phyloP scores from a whole-genome alignment of 64 coral and sea anemone genomes.

The Dendronephthya gigantea region DNA sequence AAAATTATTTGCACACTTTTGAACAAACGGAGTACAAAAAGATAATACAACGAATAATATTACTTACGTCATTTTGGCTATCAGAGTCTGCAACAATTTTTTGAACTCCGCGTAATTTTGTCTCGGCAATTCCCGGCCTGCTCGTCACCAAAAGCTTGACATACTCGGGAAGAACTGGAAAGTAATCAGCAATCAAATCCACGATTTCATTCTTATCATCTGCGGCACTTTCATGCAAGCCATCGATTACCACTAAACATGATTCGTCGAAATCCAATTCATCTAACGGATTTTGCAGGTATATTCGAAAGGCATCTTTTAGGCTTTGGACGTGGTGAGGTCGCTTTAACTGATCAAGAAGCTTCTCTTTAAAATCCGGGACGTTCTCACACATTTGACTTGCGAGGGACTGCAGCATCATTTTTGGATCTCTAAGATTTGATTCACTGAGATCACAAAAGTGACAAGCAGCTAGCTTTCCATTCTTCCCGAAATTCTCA shows the following conservation, averaged over 20 bases:
- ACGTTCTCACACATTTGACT: constrained; percentile 52
- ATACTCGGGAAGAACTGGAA: constrained; percentile 44
- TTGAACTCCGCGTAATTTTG: constrained; percentile 23
- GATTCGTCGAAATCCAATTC: constrained; percentile 38
- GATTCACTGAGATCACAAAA: constrained; percentile 51
- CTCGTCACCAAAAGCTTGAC: constrained; percentile 57
- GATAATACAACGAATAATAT: too few species aligned
- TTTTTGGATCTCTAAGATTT: constrained; percentile 38
- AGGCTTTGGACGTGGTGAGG: not conserved
- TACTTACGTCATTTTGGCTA: not conserved
- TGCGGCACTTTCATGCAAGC: constrained; percentile 46
- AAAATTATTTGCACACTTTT: too few species aligned
- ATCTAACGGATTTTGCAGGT: constrained; percentile 51
- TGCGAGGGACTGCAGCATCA: constrained; percentile 57
- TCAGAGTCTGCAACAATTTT: constrained; percentile 8
- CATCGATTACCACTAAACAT: constrained; percentile 41
- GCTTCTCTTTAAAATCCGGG: too few species aligned
- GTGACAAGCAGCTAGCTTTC: constrained; percentile 37
- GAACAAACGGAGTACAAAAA: too few species aligned
- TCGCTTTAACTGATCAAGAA: too few species aligned
- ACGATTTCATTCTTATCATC: constrained; percentile 30
- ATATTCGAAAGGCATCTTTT: constrained; percentile 37
- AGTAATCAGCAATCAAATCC: constrained; percentile 32
- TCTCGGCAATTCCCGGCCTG: constrained; percentile 29
- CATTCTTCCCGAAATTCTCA: not conserved